phyloP scores from a whole-genome alignment of 1,140 invertebrate genomes.

The Drosophila fuyamai region DNA sequence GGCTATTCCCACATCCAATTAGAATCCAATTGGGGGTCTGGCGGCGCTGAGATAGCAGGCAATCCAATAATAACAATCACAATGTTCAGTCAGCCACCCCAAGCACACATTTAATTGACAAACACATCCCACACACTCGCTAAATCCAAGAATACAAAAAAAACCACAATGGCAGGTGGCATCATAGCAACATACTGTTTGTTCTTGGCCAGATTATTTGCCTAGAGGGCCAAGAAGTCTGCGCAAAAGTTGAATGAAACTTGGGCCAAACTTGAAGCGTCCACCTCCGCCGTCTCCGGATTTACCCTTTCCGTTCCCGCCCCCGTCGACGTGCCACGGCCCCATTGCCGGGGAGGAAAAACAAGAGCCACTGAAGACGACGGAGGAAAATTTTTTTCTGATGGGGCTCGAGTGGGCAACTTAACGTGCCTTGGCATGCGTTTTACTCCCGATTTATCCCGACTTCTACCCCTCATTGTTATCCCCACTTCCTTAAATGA shows the following conservation, averaged over 20 bases:
- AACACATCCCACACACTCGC: slow-evolving; percentile 10
- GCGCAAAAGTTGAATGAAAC: slow-evolving; percentile 50
- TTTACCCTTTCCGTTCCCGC: not conserved
- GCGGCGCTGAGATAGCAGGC: slow-evolving; percentile 15
- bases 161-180: slow-evolving; percentile 14
- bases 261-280: slow-evolving; percentile 25
- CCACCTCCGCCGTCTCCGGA: slow-evolving; percentile 1
- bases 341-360: not conserved
- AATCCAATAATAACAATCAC: slow-evolving; percentile 29
- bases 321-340: not conserved
- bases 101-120: slow-evolving; percentile 27
- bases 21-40: slow-evolving; percentile 19
- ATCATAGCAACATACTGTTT: slow-evolving; percentile 4
- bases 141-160: not conserved
- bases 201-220: slow-evolving; percentile 28
- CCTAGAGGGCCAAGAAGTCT: slow-evolving; percentile 37
- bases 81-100: slow-evolving; percentile 12
- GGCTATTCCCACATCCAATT: slow-evolving; percentile 38
- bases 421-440: slow-evolving; percentile 48
- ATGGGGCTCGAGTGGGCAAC: slow-evolving; percentile 38
- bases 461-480: not conserved
- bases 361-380: slow-evolving; percentile 1
- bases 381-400: slow-evolving; percentile 15
- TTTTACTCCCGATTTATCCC: slow-evolving; percentile 7
- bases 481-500: not conserved